phyloP scores from a whole-genome alignment of 2,888 invertebrate genomes.

The Metopia argyrocephala region DNA sequence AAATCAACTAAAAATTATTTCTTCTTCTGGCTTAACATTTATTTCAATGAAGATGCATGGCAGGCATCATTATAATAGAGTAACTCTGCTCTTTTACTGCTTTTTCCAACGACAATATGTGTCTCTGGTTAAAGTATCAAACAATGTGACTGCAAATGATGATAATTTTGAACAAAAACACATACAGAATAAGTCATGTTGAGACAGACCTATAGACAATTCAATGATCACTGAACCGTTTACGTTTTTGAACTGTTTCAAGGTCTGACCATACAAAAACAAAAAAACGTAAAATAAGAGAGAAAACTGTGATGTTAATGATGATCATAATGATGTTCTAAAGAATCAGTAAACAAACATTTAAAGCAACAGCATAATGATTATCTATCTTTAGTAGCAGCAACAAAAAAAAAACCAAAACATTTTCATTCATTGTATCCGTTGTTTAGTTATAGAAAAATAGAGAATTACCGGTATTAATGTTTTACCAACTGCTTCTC shows the following conservation, averaged over 20 bases:
- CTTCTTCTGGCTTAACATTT: conserved; percentile 38
- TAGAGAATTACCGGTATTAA: conserved; percentile 20
- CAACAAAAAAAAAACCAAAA: not conserved
- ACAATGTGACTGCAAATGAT: conserved; percentile 45
- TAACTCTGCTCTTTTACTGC: conserved; percentile 24
- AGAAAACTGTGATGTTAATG: conserved; percentile 2
- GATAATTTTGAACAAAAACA: conserved; percentile 2
- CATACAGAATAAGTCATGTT: conserved; percentile 66
- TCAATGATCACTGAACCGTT: conserved; percentile 79
- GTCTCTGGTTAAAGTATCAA: conserved; percentile 37
- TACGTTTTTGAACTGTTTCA: conserved; percentile 79
- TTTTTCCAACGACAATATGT: conserved; percentile 45
- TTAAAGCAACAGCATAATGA: conserved; percentile 40
- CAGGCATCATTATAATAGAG: conserved; percentile 24
- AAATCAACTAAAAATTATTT: conserved; percentile 11
- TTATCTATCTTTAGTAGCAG: conserved; percentile 40
- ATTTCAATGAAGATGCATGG: conserved; percentile 38
- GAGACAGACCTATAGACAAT: conserved; percentile 15
- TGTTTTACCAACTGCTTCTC: not conserved
- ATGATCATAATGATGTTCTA: no score
- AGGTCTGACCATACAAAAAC: conserved; percentile 71
- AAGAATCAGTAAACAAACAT: not conserved
- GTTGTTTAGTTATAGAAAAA: not conserved
- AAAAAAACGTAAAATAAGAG: conserved; percentile 22
- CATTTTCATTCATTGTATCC: not conserved